Conservation (phyloP, 2,797 vertebrate genomes). For the Ispidina lecontei region DNA sequence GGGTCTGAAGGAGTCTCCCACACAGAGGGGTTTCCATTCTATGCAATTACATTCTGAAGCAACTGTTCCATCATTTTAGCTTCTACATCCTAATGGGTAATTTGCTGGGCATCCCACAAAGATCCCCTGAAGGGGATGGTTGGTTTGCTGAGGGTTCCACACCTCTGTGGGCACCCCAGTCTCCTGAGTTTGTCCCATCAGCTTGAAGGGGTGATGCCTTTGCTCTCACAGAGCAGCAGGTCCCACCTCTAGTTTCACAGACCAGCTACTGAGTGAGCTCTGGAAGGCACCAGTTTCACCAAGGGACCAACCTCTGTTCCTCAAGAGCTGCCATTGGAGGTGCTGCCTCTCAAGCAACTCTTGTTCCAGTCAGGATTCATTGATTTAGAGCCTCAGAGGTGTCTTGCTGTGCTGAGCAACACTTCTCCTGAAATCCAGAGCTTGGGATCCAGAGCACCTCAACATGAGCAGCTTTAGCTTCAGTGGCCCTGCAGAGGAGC, state of each 20-base stretch:
- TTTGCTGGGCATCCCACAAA: not conserved
- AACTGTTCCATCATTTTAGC: constrained; percentile 60
- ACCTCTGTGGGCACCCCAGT: not conserved
- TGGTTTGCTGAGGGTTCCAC: not conserved
- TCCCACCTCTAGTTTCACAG: fast-evolving
- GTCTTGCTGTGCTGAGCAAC: not conserved
- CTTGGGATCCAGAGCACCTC: not conserved
- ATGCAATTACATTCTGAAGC: constrained; percentile 73
- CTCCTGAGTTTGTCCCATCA: not conserved
- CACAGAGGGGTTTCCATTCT: constrained; percentile 56
- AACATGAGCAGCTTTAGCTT: not conserved
- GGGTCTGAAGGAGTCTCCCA: not conserved
- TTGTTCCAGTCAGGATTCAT: not conserved
- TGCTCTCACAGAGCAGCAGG: not conserved
- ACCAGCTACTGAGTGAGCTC: not conserved
- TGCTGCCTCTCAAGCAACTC: not conserved
- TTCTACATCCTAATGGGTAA: not conserved
- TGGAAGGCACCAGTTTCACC: not conserved
- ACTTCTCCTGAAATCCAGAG: not conserved
- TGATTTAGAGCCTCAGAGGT: not conserved
- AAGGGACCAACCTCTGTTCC: not conserved
- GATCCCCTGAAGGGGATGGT: not conserved
- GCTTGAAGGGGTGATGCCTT: not conserved
- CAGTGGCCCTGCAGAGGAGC: fast-evolving
- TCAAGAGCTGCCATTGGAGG: not conserved